Conservation (phyloP, 2,797 vertebrate species). For the Coregonus ussuriensis region DNA sequence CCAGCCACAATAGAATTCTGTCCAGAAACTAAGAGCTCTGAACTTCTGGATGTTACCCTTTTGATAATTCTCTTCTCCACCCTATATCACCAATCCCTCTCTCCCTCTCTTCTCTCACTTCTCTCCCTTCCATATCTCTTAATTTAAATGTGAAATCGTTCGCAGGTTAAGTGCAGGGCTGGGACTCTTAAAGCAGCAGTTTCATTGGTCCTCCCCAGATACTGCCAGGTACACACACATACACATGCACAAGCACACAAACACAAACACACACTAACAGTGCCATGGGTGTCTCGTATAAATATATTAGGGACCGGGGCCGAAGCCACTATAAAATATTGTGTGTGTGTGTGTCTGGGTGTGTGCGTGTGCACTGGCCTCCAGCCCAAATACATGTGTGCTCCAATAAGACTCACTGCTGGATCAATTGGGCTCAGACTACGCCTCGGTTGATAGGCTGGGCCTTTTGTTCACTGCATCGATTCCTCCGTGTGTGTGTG, state of each 20-base stretch:
- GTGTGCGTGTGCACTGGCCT: background rate
- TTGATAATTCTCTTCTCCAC: background rate
- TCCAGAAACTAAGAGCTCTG: background rate
- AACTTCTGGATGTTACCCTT: background rate
- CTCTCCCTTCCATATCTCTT: constrained; percentile 33
- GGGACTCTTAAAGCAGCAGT: constrained; percentile 40
- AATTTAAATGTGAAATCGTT: constrained; percentile 42
- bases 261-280: background rate
- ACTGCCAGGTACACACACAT: constrained; percentile 5
- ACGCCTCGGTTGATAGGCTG: constrained; percentile 59
- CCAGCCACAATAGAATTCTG: constrained; percentile 56
- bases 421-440: constrained; percentile 65
- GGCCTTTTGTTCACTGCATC: constrained; percentile 65
- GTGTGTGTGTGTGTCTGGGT: constrained; percentile 21
- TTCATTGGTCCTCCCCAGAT: constrained; percentile 42
- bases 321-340: constrained; percentile 53
- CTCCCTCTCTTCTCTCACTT: background rate
- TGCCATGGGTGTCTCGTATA: background rate
- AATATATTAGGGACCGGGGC: constrained; percentile 41
- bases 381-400: constrained; percentile 55
- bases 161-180: constrained; percentile 52
- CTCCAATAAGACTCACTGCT: constrained; percentile 57
- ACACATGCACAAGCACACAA: background rate
- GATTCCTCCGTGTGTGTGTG: constrained; percentile 37
- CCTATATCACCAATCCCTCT: constrained; percentile 12